Conservation (phyloP, 1,140 invertebrate genomes). For the Macrocentrus cingulum region DNA sequence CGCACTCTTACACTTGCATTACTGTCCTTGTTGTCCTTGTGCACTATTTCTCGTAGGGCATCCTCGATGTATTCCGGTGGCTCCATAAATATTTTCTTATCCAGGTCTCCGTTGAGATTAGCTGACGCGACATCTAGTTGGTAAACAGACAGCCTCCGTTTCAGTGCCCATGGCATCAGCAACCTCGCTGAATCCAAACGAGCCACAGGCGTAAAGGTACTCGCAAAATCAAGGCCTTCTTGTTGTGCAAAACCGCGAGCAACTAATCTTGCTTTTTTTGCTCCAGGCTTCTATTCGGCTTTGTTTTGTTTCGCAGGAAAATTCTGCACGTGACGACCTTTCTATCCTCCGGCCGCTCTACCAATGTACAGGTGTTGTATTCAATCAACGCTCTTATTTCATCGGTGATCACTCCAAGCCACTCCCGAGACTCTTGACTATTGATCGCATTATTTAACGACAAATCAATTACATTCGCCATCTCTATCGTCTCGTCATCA, state of each 20-base stretch:
- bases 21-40: too few relatives aligned
- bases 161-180: too few relatives aligned
- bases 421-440: not conserved
- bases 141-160: too few relatives aligned
- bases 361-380: slow-evolving; percentile 1
- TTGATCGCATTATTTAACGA: not conserved
- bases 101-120: too few relatives aligned
- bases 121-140: too few relatives aligned
- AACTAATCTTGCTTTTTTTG: not conserved
- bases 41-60: too few relatives aligned
- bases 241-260: slow-evolving; percentile 6
- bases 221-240: slow-evolving; percentile 4
- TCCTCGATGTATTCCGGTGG: too few relatives aligned
- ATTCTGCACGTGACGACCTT: not conserved
- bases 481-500: not conserved
- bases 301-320: slow-evolving; percentile 1
- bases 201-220: too few relatives aligned
- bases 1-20: too few relatives aligned
- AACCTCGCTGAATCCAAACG: too few relatives aligned
- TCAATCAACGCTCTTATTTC: not conserved
- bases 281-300: not conserved
- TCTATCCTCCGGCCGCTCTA: not conserved
- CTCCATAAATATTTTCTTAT: too few relatives aligned
- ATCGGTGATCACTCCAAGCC: not conserved
- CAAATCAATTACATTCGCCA: not conserved